Evolutionary conservation across 2,888 invertebrate species (phyloP).

Genomic region (Eudasyphora cyanicolor): DNA sequence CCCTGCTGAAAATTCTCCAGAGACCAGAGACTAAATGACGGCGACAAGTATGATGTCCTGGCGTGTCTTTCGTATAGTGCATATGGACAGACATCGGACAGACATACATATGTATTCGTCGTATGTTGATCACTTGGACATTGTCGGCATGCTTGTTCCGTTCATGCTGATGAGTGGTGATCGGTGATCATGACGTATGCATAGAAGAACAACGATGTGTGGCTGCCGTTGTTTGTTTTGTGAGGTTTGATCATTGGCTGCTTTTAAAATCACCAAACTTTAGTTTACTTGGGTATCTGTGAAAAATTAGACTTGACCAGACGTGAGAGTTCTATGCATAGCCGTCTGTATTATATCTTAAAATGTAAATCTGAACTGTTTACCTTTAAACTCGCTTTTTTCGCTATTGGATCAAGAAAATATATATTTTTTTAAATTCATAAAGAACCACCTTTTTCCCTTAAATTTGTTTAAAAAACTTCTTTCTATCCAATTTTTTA

Average conservation of each 20-base stretch:
- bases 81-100: background rate
- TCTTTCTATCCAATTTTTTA: no score
- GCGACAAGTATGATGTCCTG: conserved; percentile 58
- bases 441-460: no score
- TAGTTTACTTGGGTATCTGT: background rate
- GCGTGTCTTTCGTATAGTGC: background rate
- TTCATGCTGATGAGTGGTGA: background rate
- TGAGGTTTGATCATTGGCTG: background rate
- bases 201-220: no score
- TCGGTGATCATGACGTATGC: background rate
- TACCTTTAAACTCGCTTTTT: no score
- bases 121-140: conserved; percentile 52
- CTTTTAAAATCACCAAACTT: no score
- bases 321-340: background rate
- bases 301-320: no score
- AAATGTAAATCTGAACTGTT: no score
- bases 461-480: no score
- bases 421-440: no score
- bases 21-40: conserved; percentile 64
- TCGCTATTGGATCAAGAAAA: no score
- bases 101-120: conserved; percentile 34
- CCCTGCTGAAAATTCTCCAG: conserved; percentile 49
- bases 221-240: background rate
- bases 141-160: background rate
- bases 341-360: no score